Evolutionary conservation across 2,888 invertebrate species (phyloP).

Genomic region (Automeris io): DNA sequence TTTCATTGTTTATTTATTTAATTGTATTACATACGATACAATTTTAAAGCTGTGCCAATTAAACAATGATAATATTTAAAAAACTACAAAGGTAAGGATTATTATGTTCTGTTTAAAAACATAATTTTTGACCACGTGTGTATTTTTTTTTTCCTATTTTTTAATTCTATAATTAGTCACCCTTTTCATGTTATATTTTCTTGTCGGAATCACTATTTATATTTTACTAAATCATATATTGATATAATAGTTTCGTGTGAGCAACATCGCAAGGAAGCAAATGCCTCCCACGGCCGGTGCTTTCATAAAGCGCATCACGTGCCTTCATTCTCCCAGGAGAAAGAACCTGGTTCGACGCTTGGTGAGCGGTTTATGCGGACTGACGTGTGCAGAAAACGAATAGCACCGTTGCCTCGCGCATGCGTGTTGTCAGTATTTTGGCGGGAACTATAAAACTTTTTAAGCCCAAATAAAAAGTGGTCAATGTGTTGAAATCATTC

Average conservation of each 20-base stretch:
- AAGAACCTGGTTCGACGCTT: constrained; percentile 37
- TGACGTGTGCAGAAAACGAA: constrained; percentile 45
- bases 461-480: constrained; percentile 4
- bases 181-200: too few relatives aligned
- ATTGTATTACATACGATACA: too few relatives aligned
- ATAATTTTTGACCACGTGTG: too few relatives aligned
- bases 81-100: too few relatives aligned
- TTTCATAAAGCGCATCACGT: constrained; percentile 57
- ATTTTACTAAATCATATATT: too few relatives aligned
- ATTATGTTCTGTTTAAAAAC: too few relatives aligned
- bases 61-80: too few relatives aligned
- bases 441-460: constrained; percentile 38
- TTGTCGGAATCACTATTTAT: too few relatives aligned
- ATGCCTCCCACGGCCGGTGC: constrained; percentile 45
- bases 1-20: too few relatives aligned
- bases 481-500: background rate
- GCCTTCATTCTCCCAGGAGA: constrained; percentile 44
- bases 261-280: constrained; percentile 6
- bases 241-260: background rate
- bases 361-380: constrained; percentile 38
- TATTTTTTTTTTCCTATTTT: too few relatives aligned
- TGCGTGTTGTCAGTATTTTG: constrained; percentile 39
- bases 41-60: too few relatives aligned
- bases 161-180: too few relatives aligned
- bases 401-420: constrained; percentile 52